Conservation (phyloP, 2,888 invertebrate genomes). For the Heliconius sara region DNA sequence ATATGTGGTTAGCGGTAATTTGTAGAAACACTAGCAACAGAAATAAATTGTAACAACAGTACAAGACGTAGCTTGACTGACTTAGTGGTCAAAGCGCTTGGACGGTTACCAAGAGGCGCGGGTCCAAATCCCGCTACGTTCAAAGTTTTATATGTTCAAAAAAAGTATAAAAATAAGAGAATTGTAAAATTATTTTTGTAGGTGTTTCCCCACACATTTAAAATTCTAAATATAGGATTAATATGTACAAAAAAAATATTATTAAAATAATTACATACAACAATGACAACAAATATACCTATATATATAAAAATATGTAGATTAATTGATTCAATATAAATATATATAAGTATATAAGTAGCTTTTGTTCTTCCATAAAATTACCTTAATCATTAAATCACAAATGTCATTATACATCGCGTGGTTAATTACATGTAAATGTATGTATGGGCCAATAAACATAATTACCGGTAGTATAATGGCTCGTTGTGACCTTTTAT, state of each 20-base stretch:
- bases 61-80: too few species aligned
- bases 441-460: constrained; percentile 49
- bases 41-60: too few species aligned
- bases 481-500: constrained; percentile 10
- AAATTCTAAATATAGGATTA: neutral
- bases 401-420: constrained; percentile 18
- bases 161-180: too few species aligned
- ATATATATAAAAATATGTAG: neutral
- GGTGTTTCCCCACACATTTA: neutral
- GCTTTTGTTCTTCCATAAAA: neutral
- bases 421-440: constrained; percentile 56
- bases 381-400: neutral
- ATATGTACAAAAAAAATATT: neutral
- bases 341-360: neutral
- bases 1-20: too few species aligned
- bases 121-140: too few species aligned
- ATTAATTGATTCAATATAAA: neutral
- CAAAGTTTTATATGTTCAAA: too few species aligned
- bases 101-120: too few species aligned
- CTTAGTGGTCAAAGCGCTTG: too few species aligned
- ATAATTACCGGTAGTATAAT: constrained; percentile 9
- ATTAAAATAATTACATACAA: neutral
- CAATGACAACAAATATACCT: neutral
- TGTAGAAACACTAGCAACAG: too few species aligned
- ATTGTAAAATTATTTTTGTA: too few species aligned